A percentile compares a stretch with the other conserved stretches of the same genome.
phyloP scores from a whole-genome alignment of 2,888 invertebrate species.

The Himalopsyche anomala region DNA sequence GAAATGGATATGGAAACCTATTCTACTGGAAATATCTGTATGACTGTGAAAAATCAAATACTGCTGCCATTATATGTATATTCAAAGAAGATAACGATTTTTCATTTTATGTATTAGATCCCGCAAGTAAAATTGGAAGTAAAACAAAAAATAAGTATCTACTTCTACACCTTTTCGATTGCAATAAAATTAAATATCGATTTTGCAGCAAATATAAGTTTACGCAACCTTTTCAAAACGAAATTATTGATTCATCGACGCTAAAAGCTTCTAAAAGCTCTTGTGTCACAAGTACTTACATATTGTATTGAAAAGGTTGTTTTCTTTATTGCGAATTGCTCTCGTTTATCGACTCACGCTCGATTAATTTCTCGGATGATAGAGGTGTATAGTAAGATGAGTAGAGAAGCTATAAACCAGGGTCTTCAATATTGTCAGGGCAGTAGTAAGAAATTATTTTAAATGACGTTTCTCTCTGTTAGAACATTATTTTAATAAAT shows the following conservation, averaged over 20 bases:
- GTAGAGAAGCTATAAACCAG: slow-evolving; percentile 2
- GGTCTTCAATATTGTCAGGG: background rate
- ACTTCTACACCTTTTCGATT: background rate
- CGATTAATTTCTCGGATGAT: slow-evolving; percentile 24
- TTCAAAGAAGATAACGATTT: no score
- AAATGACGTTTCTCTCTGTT: background rate
- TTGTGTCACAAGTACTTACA: background rate
- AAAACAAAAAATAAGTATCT: background rate
- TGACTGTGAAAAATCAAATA: no score
- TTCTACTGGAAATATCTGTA: no score
- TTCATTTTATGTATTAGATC: background rate
- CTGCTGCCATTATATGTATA: no score
- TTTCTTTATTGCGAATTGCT: slow-evolving; percentile 14
- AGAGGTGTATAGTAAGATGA: background rate
- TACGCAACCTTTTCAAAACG: background rate
- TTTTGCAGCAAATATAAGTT: background rate
- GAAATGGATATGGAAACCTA: no score
- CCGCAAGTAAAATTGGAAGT: background rate
- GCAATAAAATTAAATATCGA: background rate
- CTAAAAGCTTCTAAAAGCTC: slow-evolving; percentile 8
- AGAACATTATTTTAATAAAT: no score
- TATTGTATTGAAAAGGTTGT: slow-evolving; percentile 1
- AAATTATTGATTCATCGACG: background rate
- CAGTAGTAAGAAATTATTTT: background rate
- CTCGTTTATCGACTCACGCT: slow-evolving; percentile 20